phyloP scores from a whole-genome alignment of 2,888 invertebrate genomes.

The Shargacucullia verbasci region DNA sequence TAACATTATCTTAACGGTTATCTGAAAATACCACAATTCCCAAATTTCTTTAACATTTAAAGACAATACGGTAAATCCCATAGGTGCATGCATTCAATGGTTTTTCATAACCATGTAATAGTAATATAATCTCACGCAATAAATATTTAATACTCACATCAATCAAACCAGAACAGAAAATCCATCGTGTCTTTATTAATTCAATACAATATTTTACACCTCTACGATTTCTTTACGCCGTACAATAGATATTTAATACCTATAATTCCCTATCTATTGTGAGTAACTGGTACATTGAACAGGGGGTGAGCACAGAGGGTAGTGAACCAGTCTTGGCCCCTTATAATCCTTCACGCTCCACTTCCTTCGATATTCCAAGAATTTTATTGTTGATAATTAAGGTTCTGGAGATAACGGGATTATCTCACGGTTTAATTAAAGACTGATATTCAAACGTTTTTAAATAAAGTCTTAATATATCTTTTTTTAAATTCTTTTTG shows the following conservation, averaged over 20 bases:
- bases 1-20: too few species aligned
- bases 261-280: conserved; percentile 51
- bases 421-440: conserved; percentile 76
- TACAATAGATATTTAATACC: conserved; percentile 46
- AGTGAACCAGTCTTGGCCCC: conserved; percentile 70
- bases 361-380: conserved; percentile 72
- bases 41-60: too few species aligned
- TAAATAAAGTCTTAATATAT: neutral
- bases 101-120: too few species aligned
- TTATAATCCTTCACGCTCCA: conserved; percentile 77
- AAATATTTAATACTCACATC: neutral
- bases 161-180: neutral
- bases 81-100: too few species aligned
- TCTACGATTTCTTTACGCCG: conserved; percentile 23
- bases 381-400: conserved; percentile 83
- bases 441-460: conserved; percentile 4
- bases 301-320: conserved; percentile 62
- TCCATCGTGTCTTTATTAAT: neutral
- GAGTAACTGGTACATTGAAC: conserved; percentile 19
- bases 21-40: too few species aligned
- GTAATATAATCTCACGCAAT: neutral
- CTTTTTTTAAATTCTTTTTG: neutral
- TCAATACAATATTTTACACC: conserved; percentile 19
- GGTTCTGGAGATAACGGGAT: conserved; percentile 80
- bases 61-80: too few species aligned